Percentiles rank a stretch among this genome's conserved stretches.
These are phyloP conservation scores for Petrolisthes cinctipes DNA, from an alignment of 2,888 invertebrate species.

Conservation along the genomic window DNA sequence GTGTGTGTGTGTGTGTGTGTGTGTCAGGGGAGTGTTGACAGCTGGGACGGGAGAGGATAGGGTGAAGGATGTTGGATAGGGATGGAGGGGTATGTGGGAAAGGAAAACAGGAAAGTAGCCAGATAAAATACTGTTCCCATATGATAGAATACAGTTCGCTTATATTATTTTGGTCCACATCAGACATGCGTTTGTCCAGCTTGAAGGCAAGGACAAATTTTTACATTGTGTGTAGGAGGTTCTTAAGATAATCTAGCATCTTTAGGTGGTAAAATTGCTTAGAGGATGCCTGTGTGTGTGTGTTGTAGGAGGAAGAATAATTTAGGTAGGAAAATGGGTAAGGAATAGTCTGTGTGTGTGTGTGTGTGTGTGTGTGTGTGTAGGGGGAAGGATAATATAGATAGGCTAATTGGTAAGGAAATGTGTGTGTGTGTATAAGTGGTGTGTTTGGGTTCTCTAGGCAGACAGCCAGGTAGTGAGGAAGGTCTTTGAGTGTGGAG, in stretches of 20 bases:
- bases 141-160: not conserved
- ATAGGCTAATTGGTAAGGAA: not conserved
- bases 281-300: not conserved
- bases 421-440: not conserved
- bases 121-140: not conserved
- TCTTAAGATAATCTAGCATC: too few species aligned
- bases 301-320: too few species aligned
- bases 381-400: not conserved
- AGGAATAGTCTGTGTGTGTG: not conserved
- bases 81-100: not conserved
- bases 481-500: too few species aligned
- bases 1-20: not conserved
- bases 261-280: too few species aligned
- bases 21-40: not conserved
- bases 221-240: too few species aligned
- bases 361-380: slow-evolving; percentile 24
- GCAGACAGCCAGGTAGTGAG: not conserved
- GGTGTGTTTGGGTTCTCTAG: not conserved
- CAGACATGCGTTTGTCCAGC: too few species aligned
- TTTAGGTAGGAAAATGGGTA: not conserved
- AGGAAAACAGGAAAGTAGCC: not conserved
- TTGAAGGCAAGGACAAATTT: too few species aligned
- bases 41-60: not conserved
- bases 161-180: too few species aligned
- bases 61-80: not conserved